Percentiles rank a stretch among this genome's conserved stretches.
Evolutionary conservation across 35 echinoderm and acorn worm species (phyloP).

Genomic region (Heliocidaris tuberculata): DNA sequence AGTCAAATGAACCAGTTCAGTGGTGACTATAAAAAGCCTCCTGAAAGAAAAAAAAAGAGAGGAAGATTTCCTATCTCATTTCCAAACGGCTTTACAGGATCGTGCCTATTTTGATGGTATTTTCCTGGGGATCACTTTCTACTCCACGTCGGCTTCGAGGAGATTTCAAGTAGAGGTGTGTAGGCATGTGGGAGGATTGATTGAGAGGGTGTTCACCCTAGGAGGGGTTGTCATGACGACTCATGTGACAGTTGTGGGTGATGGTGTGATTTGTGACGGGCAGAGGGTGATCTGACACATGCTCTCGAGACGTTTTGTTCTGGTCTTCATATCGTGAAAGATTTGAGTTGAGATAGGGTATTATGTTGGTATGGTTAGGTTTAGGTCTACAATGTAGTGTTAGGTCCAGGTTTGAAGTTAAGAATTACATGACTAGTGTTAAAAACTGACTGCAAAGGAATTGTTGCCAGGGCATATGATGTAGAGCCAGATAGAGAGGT

Average conservation of each 20-base stretch:
- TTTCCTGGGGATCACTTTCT: neutral
- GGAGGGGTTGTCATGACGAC: neutral
- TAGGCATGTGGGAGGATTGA: neutral
- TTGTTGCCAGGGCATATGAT: too few relatives aligned
- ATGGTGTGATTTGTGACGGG: too few relatives aligned
- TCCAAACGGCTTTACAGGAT: neutral
- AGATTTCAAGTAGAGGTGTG: neutral
- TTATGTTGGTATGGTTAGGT: too few relatives aligned
- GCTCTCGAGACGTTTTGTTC: too few relatives aligned
- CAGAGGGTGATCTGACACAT: too few relatives aligned
- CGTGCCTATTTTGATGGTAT: neutral
- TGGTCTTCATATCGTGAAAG: too few relatives aligned
- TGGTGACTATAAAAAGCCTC: neutral
- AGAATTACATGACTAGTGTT: too few relatives aligned
- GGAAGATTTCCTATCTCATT: neutral
- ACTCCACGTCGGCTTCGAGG: neutral
- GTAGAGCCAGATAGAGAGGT: too few relatives aligned
- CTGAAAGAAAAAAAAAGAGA: neutral
- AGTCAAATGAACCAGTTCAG: neutral
- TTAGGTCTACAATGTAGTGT: too few relatives aligned
- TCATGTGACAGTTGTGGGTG: neutral
- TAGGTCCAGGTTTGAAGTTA: too few relatives aligned
- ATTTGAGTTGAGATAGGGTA: too few relatives aligned
- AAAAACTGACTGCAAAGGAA: too few relatives aligned
- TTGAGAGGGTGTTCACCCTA: neutral